Percentiles rank a stretch among this genome's conserved stretches.
phyloP scores from a whole-genome alignment of 1,140 invertebrate genomes.

The Brachionus sp. region DNA sequence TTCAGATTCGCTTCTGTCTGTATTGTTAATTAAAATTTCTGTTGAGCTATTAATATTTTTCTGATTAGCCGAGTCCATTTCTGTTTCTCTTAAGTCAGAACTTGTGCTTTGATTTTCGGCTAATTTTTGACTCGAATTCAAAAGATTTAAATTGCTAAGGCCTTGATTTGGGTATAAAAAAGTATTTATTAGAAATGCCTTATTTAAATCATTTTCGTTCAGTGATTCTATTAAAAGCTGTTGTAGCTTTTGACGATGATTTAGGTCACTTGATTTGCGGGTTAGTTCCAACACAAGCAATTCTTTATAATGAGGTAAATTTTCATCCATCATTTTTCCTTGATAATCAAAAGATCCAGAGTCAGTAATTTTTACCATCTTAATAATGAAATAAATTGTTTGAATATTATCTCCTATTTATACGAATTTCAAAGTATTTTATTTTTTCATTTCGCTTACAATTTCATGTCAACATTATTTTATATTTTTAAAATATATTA shows the following conservation, averaged over 20 bases:
- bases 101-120: not conserved
- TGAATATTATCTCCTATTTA: not conserved
- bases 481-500: not conserved
- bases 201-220: constrained; percentile 16
- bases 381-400: not conserved
- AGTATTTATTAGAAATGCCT: not conserved
- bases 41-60: not conserved
- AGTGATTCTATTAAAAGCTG: not conserved
- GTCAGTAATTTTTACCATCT: constrained; percentile 4
- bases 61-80: not conserved
- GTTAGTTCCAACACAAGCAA: not conserved
- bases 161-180: not conserved
- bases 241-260: constrained; percentile 3
- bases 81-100: not conserved
- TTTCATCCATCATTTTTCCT: not conserved
- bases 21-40: not conserved
- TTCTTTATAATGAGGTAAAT: constrained; percentile 7
- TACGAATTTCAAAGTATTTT: not conserved
- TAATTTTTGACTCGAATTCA: not conserved
- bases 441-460: not conserved
- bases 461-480: not conserved
- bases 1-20: not conserved
- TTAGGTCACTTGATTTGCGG: constrained; percentile 3
- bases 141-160: not conserved
- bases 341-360: not conserved